Evolutionary conservation across 2,888 invertebrate species (phyloP), one percentile per base, ranked within the genome.

Genomic region (Teinopalpus imperialis): DNA sequence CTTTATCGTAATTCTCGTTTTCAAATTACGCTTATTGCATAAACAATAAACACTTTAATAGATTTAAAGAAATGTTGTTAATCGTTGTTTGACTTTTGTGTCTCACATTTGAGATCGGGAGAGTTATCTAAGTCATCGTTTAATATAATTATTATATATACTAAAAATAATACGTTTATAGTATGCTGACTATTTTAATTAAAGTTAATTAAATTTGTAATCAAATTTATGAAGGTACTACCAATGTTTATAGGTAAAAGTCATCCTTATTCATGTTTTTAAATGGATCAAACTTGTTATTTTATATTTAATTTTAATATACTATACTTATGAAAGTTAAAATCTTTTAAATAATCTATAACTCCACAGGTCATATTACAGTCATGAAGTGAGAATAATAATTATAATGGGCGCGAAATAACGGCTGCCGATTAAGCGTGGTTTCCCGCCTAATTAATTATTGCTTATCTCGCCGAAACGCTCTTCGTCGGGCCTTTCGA

Each of bases 1-100:
- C 61, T 53, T 54, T 52, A 51, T 54, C 53, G 56, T 55, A 44
- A 52, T 6, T 18, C 24, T 39, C 37, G 36, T 40, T 29, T 36
- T 13, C 14, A n/a, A 34, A 34, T 5, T 7, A 29, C 13, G 29
- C 8, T 24, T 8, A 29, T 29, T 29, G 7, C 13, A 29, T 13
- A 1, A 4, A 29, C 13, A 6, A 7, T 29, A 5, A 6, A 4
- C 27, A 10, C 5, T 1, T 9, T 6, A 13, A 12, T 6, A 2
- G 13, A 5, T 29, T 29, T 7, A 13, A 13, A 29, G 7, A 6
- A 7, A 16, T 16, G 16, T 16, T 3, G 4, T 16, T 2, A 4
- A 2, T 3, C 2, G 16, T 3, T 16, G 4, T 3, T 16, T 16
- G 16, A 3, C 16, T 16, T 16, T 16, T 16, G 16, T 16, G 2